Percentiles rank a stretch among this genome's conserved stretches.
These are phyloP conservation scores for Diorhabda sublineata DNA, from an alignment of 1,140 invertebrate species.

Conservation along the genomic window DNA sequence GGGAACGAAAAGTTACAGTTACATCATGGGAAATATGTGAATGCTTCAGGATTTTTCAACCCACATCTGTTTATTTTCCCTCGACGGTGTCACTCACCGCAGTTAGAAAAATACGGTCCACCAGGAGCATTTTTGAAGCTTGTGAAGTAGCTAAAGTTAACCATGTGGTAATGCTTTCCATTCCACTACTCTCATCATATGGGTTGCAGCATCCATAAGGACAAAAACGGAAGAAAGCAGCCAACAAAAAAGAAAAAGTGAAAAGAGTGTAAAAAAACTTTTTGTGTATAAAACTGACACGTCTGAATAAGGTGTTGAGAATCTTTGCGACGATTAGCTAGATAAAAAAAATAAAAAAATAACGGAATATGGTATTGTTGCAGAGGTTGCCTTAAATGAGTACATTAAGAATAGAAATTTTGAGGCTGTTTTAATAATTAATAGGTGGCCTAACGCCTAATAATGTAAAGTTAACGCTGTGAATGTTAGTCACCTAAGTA, in stretches of 20 bases:
- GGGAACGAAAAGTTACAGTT: constrained; percentile 44
- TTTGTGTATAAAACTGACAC: neutral
- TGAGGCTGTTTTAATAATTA: neutral
- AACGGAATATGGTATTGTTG: neutral
- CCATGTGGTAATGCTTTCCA: neutral
- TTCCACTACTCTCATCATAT: neutral
- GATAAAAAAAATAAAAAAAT: neutral
- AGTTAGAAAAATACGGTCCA: constrained; percentile 31
- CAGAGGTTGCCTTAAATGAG: neutral
- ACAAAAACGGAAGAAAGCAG: neutral
- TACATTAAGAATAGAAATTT: neutral
- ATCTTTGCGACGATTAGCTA: neutral
- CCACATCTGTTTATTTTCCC: constrained; percentile 1
- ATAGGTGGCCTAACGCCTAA: neutral
- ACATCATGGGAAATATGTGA: constrained; percentile 43
- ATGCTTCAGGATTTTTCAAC: neutral
- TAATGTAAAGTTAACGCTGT: neutral
- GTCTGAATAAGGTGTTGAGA: neutral
- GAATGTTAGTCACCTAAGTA: neutral
- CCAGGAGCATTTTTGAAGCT: constrained; percentile 44
- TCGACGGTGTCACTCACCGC: neutral
- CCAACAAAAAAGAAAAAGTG: neutral
- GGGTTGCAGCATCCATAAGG: neutral
- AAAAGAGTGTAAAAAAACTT: no score
- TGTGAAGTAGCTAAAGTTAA: constrained; percentile 9